Base-by-base conservation (phyloP, 2,113 vertebrate genomes). In the Capreolus pygargus region DNA sequence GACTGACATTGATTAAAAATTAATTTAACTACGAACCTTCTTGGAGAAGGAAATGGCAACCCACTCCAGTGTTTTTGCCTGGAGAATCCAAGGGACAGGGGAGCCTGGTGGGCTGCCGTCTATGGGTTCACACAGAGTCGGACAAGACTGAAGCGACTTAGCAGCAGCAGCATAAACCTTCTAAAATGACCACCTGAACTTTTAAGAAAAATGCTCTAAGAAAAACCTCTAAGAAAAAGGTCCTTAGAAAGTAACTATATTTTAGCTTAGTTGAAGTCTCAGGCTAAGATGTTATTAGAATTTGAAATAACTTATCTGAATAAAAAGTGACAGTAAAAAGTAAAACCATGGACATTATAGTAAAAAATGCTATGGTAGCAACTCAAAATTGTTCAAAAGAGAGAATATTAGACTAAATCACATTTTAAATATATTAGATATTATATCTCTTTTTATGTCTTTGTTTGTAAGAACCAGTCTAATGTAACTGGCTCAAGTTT, bases 1-100 rank as follows among this genome's bases (percentile, higher is more conserved):
- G 13, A 9, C 30, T 89, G 78, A 57, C 21, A 94, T 5, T 86
- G 23, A 95, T 84, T 89, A 45, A 94, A 95, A 87, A 88, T 47
- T 95, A 90, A 89, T 76, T 97, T 19, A 92, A 94, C 21, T 85
- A 85, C 84, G 47, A 19, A 15, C n/a, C 33, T 96, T 93, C 27
- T 74, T 36, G 17, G 33, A 4, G 64, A 67, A 67, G 30, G 8
- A 67, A 67, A 67, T 21, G 17, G 33, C 64, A 67, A 36, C 64
- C 64, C 8, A 67, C 16, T 19, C 61, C 61, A 19, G 15, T 67
- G 4, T 67, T 67, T 16, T 36, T 67, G 33, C 17, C 33, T n/a
- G 16, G 8, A 67, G 33, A 67, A 67, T 36, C 33, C 33, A 19
- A 19, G 17, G 64, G 17, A 67, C 4, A 36, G 33, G n/a, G 19